phyloP scores from a whole-genome alignment of 2,113 vertebrate species.

The Nibea coibor region DNA sequence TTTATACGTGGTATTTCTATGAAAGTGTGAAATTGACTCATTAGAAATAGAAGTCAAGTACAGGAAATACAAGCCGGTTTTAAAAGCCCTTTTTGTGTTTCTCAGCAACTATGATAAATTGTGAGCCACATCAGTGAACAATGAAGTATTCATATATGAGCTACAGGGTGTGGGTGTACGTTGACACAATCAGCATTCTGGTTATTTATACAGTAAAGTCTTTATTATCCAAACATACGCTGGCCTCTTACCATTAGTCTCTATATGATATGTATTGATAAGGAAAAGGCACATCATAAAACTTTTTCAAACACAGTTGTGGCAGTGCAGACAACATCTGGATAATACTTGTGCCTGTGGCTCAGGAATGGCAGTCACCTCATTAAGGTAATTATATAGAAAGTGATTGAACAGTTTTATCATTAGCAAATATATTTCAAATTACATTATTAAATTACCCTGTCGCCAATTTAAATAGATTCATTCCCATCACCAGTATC shows the following conservation, averaged over 20 bases:
- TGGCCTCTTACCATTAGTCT: conserved; percentile 34
- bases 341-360: conserved; percentile 61
- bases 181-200: conserved; percentile 11
- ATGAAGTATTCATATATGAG: neutral
- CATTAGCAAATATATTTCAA: conserved; percentile 18
- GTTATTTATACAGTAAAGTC: conserved; percentile 20
- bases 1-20: neutral
- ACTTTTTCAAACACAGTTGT: conserved; percentile 43
- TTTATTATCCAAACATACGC: conserved; percentile 62
- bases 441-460: conserved; percentile 23
- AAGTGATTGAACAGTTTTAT: conserved; percentile 36
- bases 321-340: conserved; percentile 60
- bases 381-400: conserved; percentile 10
- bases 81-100: neutral
- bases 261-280: conserved; percentile 56
- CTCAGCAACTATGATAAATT: neutral
- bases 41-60: neutral
- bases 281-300: conserved; percentile 66
- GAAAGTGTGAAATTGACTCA: neutral
- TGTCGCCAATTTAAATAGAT: conserved; percentile 39
- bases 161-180: neutral
- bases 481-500: conserved; percentile 52
- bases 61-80: neutral
- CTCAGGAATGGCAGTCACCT: conserved; percentile 72
- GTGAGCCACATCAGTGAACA: neutral